Base-by-base conservation (phyloP, 1,140 invertebrate species). In the Drosophila aff. region DNA sequence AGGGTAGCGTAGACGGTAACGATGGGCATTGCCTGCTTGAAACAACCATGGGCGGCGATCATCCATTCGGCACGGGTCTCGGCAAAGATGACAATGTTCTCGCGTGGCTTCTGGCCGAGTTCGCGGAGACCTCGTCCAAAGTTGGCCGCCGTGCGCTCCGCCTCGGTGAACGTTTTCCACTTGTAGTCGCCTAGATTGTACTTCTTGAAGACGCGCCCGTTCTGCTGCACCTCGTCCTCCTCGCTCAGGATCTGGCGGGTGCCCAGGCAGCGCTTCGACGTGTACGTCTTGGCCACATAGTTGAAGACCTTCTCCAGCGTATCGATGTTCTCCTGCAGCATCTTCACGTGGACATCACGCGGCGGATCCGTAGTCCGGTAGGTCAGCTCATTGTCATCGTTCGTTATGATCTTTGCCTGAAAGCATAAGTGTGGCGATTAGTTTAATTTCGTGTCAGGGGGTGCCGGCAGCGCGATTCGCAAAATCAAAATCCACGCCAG, bases 11-110 rank as follows among this genome's bases (percentile, higher is more conserved):
- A 99, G 66, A 99, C 96, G 0, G 99, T 99, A 1, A 99, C 98
- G 76, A 99, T 96, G 94, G 97, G 96, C 92, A 98, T 96, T 92
- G 97, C 98, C 93, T 97, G 97, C 90, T 97, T 98, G 93, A 99
- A 98, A 92, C 97, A 97, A 49, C 97, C 97, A 89, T 99, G 97
- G 7, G 98, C 97, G 1, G 98, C 96, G 41, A 99, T 95, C 95
- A 99, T 96, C 98, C 99, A 99, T 94, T 99, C 98, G 26, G 96
- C 96, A 75, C 98, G 94, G 0, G 99, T 99, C 94, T 99, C 99
- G 0, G 98, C 97, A 94, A 99, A 99, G 80, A 99, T 97, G 18
- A 98, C 97, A 67, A 99, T 94, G 81, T 97, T 98, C 55, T 95
- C 93, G 10, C 94, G 94, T 2, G 96, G 95, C 58, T 94, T 93